Percentiles rank a stretch among this genome's conserved stretches.
These are phyloP conservation scores for Charanyca ferruginea DNA, from an alignment of 2,888 invertebrate genomes.

Conservation along the genomic window DNA sequence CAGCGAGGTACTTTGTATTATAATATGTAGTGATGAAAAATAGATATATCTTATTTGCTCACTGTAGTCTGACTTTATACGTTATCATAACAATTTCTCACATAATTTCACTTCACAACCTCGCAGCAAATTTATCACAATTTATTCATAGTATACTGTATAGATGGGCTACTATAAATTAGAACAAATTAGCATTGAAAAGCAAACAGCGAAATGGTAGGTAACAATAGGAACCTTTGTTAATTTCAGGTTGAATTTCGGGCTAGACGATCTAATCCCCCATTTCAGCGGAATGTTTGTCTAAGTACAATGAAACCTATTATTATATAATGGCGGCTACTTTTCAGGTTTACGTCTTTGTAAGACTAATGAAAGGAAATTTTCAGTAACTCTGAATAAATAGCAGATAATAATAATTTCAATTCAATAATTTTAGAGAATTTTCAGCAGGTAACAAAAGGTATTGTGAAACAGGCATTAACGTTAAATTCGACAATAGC, in stretches of 20 bases:
- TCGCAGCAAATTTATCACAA: constrained; percentile 10
- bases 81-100: neutral
- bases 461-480: neutral
- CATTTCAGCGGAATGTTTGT: constrained; percentile 30
- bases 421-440: neutral
- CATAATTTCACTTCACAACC: constrained; percentile 3
- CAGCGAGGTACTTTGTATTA: no score
- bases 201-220: constrained; percentile 22
- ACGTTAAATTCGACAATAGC: neutral
- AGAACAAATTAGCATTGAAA: constrained; percentile 33
- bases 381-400: neutral
- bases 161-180: constrained; percentile 24
- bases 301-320: constrained; percentile 38
- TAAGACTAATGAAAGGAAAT: neutral
- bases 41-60: no score
- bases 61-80: neutral
- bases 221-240: constrained; percentile 39
- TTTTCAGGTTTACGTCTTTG: constrained; percentile 4
- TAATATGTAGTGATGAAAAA: no score
- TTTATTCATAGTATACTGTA: no score
- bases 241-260: constrained; percentile 31
- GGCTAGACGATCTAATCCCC: constrained; percentile 26
- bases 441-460: neutral
- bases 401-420: neutral
- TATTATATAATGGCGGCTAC: neutral